These are phyloP conservation scores for Cephus cinctus DNA, from an alignment of 1,140 invertebrate species.

Conservation along the genomic window DNA sequence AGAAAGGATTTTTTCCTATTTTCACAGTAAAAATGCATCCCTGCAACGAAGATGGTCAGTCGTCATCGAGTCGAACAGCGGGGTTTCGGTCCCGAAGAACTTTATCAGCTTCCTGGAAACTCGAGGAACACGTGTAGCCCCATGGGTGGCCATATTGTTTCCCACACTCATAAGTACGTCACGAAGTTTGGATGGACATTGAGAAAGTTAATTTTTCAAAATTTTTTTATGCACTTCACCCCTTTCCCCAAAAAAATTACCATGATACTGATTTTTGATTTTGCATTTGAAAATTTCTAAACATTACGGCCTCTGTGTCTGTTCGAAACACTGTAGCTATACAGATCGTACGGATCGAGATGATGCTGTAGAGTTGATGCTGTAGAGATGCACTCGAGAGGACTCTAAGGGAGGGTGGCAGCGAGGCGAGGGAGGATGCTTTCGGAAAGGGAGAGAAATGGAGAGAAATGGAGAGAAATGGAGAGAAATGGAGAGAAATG, in stretches of 20 bases:
- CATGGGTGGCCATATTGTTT: constrained; percentile 19
- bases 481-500: constrained; percentile 6
- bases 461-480: neutral
- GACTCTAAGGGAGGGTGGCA: neutral
- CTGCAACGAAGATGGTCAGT: neutral
- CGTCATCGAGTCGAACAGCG: constrained; percentile 1
- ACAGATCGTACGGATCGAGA: too few relatives aligned
- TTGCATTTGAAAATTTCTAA: too few relatives aligned
- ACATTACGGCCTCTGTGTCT: too few relatives aligned
- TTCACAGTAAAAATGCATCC: neutral
- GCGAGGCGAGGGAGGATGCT: neutral
- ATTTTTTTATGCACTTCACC: too few relatives aligned
- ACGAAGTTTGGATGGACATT: too few relatives aligned
- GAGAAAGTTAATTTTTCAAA: too few relatives aligned
- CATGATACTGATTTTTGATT: too few relatives aligned
- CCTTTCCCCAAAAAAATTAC: too few relatives aligned
- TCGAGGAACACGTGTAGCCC: constrained; percentile 23
- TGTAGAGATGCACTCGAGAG: neutral
- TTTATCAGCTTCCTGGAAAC: constrained; percentile 23
- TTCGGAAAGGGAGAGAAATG: neutral
- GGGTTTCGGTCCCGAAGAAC: neutral
- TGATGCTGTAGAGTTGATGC: too few relatives aligned
- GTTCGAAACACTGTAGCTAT: too few relatives aligned
- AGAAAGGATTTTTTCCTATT: too few relatives aligned
- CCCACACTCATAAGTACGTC: too few relatives aligned